A percentile compares a stretch with the other conserved stretches of the same genome.
These are phyloP conservation scores for Limenitis arthemis DNA, from an alignment of 2,888 invertebrate genomes.

Conservation along the genomic window DNA sequence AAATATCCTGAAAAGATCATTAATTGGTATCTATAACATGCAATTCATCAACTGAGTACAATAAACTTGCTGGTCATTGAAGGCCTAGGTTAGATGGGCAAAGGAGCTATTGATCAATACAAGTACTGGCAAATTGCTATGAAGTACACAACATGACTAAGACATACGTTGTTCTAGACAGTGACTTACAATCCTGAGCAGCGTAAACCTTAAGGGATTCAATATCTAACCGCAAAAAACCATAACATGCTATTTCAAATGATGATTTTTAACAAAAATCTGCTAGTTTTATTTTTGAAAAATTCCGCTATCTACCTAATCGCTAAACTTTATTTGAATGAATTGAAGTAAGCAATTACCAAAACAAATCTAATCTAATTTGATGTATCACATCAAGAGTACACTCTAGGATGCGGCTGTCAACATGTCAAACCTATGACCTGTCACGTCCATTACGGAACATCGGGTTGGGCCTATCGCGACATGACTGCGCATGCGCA, in stretches of 20 bases:
- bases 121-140: conserved; percentile 12
- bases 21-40: conserved; percentile 2
- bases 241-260: too few relatives aligned
- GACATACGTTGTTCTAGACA: too few relatives aligned
- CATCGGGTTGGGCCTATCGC: conserved; percentile 15
- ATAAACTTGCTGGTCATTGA: conserved; percentile 3
- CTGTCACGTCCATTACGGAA: conserved; percentile 11
- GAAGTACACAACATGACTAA: background rate
- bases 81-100: conserved; percentile 4
- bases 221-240: too few relatives aligned
- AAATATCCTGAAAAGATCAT: background rate
- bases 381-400: background rate
- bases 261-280: too few relatives aligned
- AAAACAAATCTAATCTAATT: conserved; percentile 2
- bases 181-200: too few relatives aligned
- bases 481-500: conserved; percentile 37
- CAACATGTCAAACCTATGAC: conserved; percentile 11
- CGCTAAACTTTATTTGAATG: background rate
- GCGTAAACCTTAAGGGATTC: too few relatives aligned
- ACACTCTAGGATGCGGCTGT: conserved; percentile 4
- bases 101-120: conserved; percentile 5
- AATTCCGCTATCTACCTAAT: background rate
- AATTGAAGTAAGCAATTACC: background rate
- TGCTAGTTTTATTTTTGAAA: too few relatives aligned
- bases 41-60: conserved; percentile 1